Base-by-base conservation (phyloP, 2,797 vertebrate genomes). In the Intellagama lesueurii region DNA sequence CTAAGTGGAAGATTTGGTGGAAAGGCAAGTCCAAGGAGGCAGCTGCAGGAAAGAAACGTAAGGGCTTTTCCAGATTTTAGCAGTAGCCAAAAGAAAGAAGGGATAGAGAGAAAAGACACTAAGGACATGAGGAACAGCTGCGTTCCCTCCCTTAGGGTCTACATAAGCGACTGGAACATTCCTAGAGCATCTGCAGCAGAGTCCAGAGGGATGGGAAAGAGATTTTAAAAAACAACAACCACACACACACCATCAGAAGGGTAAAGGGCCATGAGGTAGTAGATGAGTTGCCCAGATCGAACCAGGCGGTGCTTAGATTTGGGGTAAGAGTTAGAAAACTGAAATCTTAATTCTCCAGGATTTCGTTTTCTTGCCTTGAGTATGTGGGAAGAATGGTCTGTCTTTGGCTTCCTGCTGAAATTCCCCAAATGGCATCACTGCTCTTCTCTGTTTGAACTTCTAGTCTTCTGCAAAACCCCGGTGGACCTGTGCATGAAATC, bases 1-100 rank as follows among this genome's bases (percentile, higher is more conserved):
- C 40, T 88, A 69, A 0, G 86, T 60, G 79, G 0, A 87, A 47
- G 88, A 75, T 26, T 1, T 1, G 91, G 9, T 47, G 16, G 66
- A 11, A 28, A 52, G 30, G 30, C 77, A 28, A 68, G 47, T 19
- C 66, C 49, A 76, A 91, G 72, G 91, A 87, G 35, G 69, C 4
- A 92, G 69, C 83, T 92, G 47, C 68, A 79, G 90, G 87, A 91
- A 84, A 30, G 83, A 93, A 89, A 44, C 85, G 70, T 83, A 92
- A 68, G 47, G 83, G 52, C 52, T 73, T 80, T 87, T 64, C 40
- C 82, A 81, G 40, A 87, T 91, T 56, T 77, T 73, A 89, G 77
- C 47, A 82, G 0, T 78, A 64, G 30, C 28, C 73, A 88, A 81
- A 68, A 83, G 72, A 49, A 26, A 6, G 66, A 3, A 0, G 6